Base-by-base conservation (phyloP, 64 coral and sea anemone genomes). In the Porites australiensis region DNA sequence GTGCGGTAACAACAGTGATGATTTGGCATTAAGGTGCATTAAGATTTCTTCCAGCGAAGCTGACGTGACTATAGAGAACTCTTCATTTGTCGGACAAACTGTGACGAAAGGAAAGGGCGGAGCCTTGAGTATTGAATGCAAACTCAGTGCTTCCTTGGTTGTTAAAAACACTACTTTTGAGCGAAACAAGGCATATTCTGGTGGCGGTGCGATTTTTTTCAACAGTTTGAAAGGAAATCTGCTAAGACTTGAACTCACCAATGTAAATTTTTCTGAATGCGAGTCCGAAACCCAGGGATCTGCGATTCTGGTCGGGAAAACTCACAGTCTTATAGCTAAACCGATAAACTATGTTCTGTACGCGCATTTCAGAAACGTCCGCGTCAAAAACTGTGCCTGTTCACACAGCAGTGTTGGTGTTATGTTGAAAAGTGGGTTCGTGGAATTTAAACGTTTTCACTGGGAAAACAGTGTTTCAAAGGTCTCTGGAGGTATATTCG, bases 1-100 rank as follows among this genome's bases (percentile, higher is more conserved):
- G 3, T 84, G 81, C 47, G 63, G 62, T 51, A 84, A 84, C 81
- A 84, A 84, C 81, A 84, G 45, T 5, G 68, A 64, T 50, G 8
- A 84, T 3, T 37, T 19, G 18, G 81, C 63, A 50, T 44, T 84
- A 45, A 84, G 81, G 52, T 84, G 81, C 47, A 67, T 84, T 3
- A 84, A 84, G 47, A 84, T 84, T 23, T 68, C 64, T 69, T 50
- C 81, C 6, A 0, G 52, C 6, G 44, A 65, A 50, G 45, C 81
- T 6, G 51, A 84, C 50, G 63, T 84, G 6, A 4, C 20, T 2
- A 84, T 84, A 5, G 62, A 84, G 3, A 68, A 84, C 69, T 84
- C 81, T 5, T 66, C 58, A n/a, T 84, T 84, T 64, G 62, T 52
- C 22, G 81, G 62, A 10, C 58, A 65, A 4, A 68, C 22, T 0